phyloP scores from a whole-genome alignment of 2,888 invertebrate genomes.

The Scelioninae gen. 2 region DNA sequence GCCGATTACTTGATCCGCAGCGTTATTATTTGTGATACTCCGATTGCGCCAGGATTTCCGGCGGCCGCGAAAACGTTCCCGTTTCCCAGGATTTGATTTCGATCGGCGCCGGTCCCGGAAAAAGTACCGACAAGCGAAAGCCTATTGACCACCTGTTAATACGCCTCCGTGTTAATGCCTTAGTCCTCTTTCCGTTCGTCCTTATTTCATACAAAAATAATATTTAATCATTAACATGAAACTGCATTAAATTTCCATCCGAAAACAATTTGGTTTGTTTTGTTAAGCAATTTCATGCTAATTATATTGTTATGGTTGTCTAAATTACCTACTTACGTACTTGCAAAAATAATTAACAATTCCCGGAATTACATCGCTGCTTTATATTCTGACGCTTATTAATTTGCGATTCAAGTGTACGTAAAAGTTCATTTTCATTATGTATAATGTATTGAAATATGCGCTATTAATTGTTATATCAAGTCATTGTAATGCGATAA shows the following conservation, averaged over 20 bases:
- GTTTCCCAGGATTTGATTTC: conserved; percentile 27
- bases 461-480: conserved; percentile 34
- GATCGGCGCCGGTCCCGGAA: conserved; percentile 20
- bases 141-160: conserved; percentile 55
- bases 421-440: conserved; percentile 36
- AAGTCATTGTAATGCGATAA: conserved; percentile 32
- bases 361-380: conserved; percentile 9
- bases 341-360: conserved; percentile 41
- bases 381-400: conserved; percentile 32
- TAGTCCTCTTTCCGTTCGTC: conserved; percentile 10
- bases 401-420: conserved; percentile 24
- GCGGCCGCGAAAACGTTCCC: conserved; percentile 13
- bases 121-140: conserved; percentile 20
- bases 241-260: conserved; percentile 43
- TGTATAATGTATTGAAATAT: conserved; percentile 37
- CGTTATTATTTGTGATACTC: conserved; percentile 37
- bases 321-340: conserved; percentile 32
- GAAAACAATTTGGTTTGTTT: conserved; percentile 44
- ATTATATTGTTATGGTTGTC: conserved; percentile 41
- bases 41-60: conserved; percentile 44
- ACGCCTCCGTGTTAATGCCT: conserved; percentile 1
- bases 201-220: conserved; percentile 15
- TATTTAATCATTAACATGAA: conserved; percentile 32
- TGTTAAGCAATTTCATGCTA: conserved; percentile 42
- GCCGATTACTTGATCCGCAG: conserved; percentile 13